Evolutionary conservation across 53 echinoderm and acorn worm species (phyloP).

Genomic region (Echinometra lucunter): DNA sequence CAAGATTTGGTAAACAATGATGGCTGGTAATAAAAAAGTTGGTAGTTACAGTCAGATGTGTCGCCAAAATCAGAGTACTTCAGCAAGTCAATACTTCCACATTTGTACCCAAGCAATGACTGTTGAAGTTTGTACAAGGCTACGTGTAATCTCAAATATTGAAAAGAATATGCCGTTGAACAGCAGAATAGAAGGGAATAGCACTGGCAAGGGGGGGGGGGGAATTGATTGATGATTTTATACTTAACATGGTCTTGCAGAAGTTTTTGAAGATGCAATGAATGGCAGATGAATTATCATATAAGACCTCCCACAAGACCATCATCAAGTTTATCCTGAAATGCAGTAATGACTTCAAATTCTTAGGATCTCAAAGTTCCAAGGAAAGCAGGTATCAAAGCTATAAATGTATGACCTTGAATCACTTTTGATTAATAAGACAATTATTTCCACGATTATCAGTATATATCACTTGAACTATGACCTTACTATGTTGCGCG

Average conservation of each 20-base stretch:
- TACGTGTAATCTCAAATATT: background rate
- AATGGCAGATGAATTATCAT: no score
- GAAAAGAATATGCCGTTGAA: background rate
- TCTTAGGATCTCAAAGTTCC: no score
- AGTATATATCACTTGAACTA: background rate
- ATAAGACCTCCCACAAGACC: no score
- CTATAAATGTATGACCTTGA: background rate
- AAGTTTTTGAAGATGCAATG: background rate
- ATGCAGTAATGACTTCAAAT: no score
- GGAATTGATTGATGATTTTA: background rate
- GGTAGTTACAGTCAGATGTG: background rate
- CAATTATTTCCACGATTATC: background rate
- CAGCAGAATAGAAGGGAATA: no score
- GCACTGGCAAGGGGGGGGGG: background rate
- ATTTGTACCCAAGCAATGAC: background rate
- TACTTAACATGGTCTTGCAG: background rate
- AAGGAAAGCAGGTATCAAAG: background rate
- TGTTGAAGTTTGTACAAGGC: background rate
- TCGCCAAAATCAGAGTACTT: background rate
- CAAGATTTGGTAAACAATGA: conserved; percentile 18
- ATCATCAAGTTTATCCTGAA: no score
- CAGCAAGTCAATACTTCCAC: background rate
- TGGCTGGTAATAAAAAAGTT: background rate
- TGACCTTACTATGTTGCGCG: no score
- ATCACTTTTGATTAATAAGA: background rate